Evolutionary conservation across 2,888 invertebrate genomes (phyloP).

Genomic region (Arenicola marina): DNA sequence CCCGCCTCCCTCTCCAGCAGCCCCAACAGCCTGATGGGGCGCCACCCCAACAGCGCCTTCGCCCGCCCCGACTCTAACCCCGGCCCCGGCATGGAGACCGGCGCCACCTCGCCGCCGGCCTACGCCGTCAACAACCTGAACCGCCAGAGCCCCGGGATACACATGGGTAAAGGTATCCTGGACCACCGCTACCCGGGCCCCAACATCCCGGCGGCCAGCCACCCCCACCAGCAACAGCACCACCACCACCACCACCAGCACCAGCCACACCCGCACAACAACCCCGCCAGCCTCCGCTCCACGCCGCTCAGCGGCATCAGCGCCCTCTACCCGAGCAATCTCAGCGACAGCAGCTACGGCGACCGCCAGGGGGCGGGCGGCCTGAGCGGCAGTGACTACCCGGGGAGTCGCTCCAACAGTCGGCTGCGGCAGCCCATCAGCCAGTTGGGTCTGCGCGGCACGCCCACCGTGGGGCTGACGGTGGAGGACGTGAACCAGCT

Average conservation of each 20-base stretch:
- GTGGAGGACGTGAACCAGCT: constrained; percentile 91
- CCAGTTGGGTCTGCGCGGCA: constrained; percentile 21
- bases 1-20: constrained; percentile 15
- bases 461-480: constrained; percentile 73
- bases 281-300: constrained; percentile 21
- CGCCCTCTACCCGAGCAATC: constrained; percentile 22
- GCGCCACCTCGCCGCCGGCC: constrained; percentile 58
- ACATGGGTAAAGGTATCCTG: background rate
- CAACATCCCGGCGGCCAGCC: background rate
- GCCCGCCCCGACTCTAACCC: constrained; percentile 10
- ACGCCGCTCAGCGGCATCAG: constrained; percentile 27
- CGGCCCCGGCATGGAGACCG: background rate
- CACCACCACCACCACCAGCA: background rate
- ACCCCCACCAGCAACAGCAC: background rate
- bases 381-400: constrained; percentile 14
- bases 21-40: constrained; percentile 32
- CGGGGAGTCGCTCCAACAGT: constrained; percentile 13
- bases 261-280: background rate
- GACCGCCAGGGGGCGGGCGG: constrained; percentile 2
- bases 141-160: background rate
- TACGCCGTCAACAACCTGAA: constrained; percentile 16
- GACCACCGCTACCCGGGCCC: background rate
- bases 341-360: constrained; percentile 18
- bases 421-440: constrained; percentile 28
- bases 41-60: constrained; percentile 39